Percentiles rank a stretch among this genome's conserved stretches.
Conservation (phyloP, 2,888 invertebrate genomes). For the Cosmorhoe ocellata region DNA sequence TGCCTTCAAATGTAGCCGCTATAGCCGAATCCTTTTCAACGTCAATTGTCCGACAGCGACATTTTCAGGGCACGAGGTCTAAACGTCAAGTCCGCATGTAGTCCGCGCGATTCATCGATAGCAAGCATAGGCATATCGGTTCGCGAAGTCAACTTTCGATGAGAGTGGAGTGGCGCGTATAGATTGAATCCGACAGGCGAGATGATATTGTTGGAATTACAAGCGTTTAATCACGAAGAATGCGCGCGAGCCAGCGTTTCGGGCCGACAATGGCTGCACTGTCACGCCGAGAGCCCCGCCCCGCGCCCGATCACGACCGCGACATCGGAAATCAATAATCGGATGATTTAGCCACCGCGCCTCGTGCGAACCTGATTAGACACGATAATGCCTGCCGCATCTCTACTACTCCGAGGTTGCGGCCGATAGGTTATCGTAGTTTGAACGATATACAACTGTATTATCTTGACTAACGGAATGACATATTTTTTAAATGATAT, state of each 20-base stretch:
- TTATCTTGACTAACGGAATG: conserved; percentile 68
- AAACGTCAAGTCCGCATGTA: conserved; percentile 41
- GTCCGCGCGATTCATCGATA: conserved; percentile 39
- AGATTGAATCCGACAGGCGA: conserved; percentile 73
- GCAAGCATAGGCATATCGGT: conserved; percentile 28
- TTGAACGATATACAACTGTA: conserved; percentile 66
- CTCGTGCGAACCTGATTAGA: conserved; percentile 82
- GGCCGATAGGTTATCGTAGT: conserved; percentile 75
- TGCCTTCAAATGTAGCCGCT: not conserved
- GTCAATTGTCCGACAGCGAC: conserved; percentile 24
- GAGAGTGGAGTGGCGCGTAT: conserved; percentile 47
- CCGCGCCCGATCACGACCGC: conserved; percentile 80
- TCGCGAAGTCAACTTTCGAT: conserved; percentile 57
- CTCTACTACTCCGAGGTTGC: conserved; percentile 55
- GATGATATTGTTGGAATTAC: conserved; percentile 79
- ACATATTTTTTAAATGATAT: conserved; percentile 72
- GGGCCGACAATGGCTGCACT: conserved; percentile 72
- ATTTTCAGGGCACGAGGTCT: conserved; percentile 50
- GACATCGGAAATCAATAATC: conserved; percentile 82
- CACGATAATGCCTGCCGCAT: conserved; percentile 75
- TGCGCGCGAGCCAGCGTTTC: conserved; percentile 60
- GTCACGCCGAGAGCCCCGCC: conserved; percentile 73
- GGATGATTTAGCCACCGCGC: conserved; percentile 81
- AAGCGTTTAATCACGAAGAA: conserved; percentile 78
- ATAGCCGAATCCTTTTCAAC: conserved; percentile 29